Base-by-base conservation (phyloP, 1,140 invertebrate genomes). In the Cephus cinctus region DNA sequence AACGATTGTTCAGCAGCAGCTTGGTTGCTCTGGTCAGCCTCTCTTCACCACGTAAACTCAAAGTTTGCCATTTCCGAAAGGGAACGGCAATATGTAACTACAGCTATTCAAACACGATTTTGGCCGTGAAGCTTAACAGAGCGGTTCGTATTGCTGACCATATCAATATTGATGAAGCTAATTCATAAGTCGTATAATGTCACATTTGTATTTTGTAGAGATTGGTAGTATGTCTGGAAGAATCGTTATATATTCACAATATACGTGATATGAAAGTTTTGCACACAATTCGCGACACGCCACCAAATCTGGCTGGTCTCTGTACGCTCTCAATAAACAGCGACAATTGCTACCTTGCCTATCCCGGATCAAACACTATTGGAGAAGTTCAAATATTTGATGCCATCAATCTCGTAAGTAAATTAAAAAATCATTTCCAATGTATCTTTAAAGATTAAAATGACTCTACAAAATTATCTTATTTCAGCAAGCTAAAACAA, bases 361-460 rank as follows among this genome's bases (percentile, higher is more conserved):
- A 98, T 82, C 97, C 97, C 31, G 96, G 94, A 48, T 95, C 91
- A 56, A 90, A 86, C 60, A 88, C 88, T 30, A 89, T 90, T 47
- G 95, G 96, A 12, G 94, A 98, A 82, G 92, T 98, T 35, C 95
- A 98, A 77, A 96, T 99, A 68, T 99, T 98, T 73, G 97, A 99
- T 81, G 92, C 94, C 31, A 86, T 90, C 50, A 94, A 98, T 78
- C 81, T 99, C 77, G 89, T 92, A 77, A 80, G 81, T 80, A 48
- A 42, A 39, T 20, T 52, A n/a, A n/a, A n/a, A n/a, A n/a, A n/a
- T n/a, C n/a, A n/a, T n/a, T n/a, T n/a, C 43, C 14, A 23, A 30
- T 38, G 9, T 47, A 25, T 50, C 15, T 19, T 19, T 31, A 4
- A 44, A n/a, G 21, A 34, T 30, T 27, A 3, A 34, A 15, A 31